Evolutionary conservation across 2,113 vertebrate species (phyloP).

Genomic region (Hymenochirus boettgeri): DNA sequence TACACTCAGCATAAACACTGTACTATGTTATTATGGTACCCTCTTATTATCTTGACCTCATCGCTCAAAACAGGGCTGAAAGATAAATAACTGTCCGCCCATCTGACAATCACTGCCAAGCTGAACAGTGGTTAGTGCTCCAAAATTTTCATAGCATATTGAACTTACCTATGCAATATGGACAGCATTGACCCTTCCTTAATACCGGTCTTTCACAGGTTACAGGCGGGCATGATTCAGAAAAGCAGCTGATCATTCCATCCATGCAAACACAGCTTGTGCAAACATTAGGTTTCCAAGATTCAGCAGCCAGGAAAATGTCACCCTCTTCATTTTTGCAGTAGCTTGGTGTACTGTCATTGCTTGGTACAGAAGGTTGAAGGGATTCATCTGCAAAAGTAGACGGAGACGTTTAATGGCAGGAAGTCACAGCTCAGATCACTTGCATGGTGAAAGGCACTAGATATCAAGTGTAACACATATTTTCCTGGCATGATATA

Average conservation of each 20-base stretch:
- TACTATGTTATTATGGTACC: slow-evolving; percentile 2
- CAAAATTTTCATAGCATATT: slow-evolving; percentile 6
- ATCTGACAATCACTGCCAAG: background rate
- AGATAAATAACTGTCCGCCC: background rate
- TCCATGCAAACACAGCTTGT: slow-evolving; percentile 82
- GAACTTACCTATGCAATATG: slow-evolving; percentile 82
- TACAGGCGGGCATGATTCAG: slow-evolving; percentile 78
- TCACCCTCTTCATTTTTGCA: slow-evolving; percentile 80
- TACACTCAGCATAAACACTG: background rate
- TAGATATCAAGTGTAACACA: slow-evolving; percentile 26
- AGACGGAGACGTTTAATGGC: slow-evolving; percentile 44
- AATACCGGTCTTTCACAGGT: slow-evolving; percentile 78
- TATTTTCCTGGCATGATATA: slow-evolving; percentile 25
- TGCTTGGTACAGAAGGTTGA: slow-evolving; percentile 66
- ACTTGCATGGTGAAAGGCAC: slow-evolving; percentile 22
- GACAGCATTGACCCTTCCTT: slow-evolving; percentile 85
- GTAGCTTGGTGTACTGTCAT: slow-evolving; percentile 75
- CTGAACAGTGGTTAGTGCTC: background rate
- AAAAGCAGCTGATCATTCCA: slow-evolving; percentile 77
- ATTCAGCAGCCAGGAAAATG: slow-evolving; percentile 84
- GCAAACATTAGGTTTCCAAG: slow-evolving; percentile 87
- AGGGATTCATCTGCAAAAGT: slow-evolving; percentile 69
- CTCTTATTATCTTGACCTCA: background rate
- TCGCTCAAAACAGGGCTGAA: background rate
- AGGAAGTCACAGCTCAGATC: slow-evolving; percentile 32